Base-by-base conservation (phyloP, 2,113 vertebrate genomes). In the Cavia aperea region DNA sequence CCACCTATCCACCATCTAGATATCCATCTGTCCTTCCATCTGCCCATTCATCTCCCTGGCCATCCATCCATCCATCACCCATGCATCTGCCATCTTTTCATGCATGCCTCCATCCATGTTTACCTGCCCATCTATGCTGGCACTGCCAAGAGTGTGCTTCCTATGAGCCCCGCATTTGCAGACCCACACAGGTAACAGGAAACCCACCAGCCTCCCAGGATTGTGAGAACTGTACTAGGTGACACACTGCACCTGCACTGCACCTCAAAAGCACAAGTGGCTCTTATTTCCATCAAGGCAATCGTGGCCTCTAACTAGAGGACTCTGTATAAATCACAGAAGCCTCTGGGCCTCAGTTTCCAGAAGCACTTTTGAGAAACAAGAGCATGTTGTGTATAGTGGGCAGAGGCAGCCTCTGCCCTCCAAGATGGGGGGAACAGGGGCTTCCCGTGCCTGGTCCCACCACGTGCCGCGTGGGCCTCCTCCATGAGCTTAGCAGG, bases 101-200 rank as follows among this genome's bases (percentile, higher is more conserved):
- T 54, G 51, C 10, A 10, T 51, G 49, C 49, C 10, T 54, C 8
- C 51, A 54, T 9, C 51, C 51, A 54, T 54, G 5, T 3, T 56
- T 7, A 75, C 26, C 43, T 16, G 5, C 26, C 43, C 43, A 31
- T 49, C 12, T 46, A 16, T 16, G 29, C 26, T 51, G 75, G 14
- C 75, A 33, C 75, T 31, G 16, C 46, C 29, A 5, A 51, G 14
- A 15, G 54, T 49, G 39, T 24, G 10, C 36, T 4, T 3, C 39
- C 90, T 46, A 49, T 13, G 23, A 51, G 21, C 43, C 60, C 9
- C 2, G 15, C n/a, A 2, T 39, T 78, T 49, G 19, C 23, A 58
- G 0, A 21, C 36, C 24, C 31, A 8, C 23, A 15, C 60, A 0
- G 1, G 0, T 8, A 60, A 9, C 46, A 29, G 51, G 3, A 49